These are phyloP conservation scores for Ophonus ardosiacus DNA, from an alignment of 2,888 invertebrate genomes.

Conservation along the genomic window DNA sequence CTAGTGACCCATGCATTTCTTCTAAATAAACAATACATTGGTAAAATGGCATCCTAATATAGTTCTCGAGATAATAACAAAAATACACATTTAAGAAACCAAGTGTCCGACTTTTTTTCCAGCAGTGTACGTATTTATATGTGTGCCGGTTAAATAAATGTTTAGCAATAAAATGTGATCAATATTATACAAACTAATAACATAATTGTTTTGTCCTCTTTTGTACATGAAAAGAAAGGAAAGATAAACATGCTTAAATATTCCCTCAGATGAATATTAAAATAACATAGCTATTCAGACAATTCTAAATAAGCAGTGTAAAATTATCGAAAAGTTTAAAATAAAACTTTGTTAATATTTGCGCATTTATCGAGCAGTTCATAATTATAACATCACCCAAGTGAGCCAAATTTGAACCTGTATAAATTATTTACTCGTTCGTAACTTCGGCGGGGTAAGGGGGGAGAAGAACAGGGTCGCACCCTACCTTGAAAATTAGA, in stretches of 20 bases:
- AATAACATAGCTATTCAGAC: neutral
- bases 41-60: too few relatives aligned
- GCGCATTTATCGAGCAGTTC: constrained; percentile 16
- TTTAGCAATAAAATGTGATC: too few relatives aligned
- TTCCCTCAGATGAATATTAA: neutral
- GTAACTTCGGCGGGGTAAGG: neutral
- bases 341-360: constrained; percentile 28
- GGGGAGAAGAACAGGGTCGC: constrained; percentile 1
- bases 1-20: too few relatives aligned
- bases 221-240: neutral
- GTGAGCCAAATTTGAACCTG: constrained; percentile 37
- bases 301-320: neutral
- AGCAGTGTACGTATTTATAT: too few relatives aligned
- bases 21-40: too few relatives aligned
- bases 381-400: constrained; percentile 31
- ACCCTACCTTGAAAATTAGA: constrained; percentile 50
- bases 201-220: too few relatives aligned
- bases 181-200: too few relatives aligned
- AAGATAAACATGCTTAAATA: neutral
- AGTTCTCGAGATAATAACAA: too few relatives aligned
- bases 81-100: too few relatives aligned
- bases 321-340: neutral
- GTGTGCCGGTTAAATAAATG: too few relatives aligned
- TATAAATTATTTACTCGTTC: constrained; percentile 31
- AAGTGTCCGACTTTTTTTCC: too few relatives aligned